phyloP scores from a whole-genome alignment of 2,113 vertebrate species.

The Chascanopsetta lugubris region DNA sequence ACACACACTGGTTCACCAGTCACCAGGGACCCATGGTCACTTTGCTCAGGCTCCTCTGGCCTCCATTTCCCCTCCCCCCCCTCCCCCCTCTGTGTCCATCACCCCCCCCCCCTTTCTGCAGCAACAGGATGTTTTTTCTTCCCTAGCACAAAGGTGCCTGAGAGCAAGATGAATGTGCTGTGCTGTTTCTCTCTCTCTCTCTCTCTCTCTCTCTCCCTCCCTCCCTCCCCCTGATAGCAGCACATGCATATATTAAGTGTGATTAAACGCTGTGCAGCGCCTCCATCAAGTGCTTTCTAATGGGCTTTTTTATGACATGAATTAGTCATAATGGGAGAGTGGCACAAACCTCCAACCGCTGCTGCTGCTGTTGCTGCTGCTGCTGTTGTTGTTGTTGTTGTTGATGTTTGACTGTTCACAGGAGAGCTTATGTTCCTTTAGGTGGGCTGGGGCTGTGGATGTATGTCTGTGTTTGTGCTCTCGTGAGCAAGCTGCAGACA shows the following conservation, averaged over 20 bases:
- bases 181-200: conserved; percentile 29
- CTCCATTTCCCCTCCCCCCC: conserved; percentile 16
- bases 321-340: conserved; percentile 81
- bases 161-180: conserved; percentile 74
- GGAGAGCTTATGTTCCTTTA: conserved; percentile 61
- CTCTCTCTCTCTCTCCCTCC: conserved; percentile 15
- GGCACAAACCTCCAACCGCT: conserved; percentile 69
- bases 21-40: conserved; percentile 37
- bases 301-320: conserved; percentile 83
- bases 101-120: conserved; percentile 39
- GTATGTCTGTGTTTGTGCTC: conserved; percentile 46
- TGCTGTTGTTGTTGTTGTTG: conserved; percentile 69
- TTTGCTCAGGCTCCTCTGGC: conserved; percentile 36
- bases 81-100: background rate
- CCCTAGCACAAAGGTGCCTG: conserved; percentile 68
- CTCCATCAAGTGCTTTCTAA: conserved; percentile 83
- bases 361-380: no score
- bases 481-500: conserved; percentile 38
- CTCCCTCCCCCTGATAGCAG: conserved; percentile 62
- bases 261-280: conserved; percentile 81
- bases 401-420: conserved; percentile 69
- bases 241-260: conserved; percentile 83
- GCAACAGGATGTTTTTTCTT: conserved; percentile 66
- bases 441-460: conserved; percentile 54
- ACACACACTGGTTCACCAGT: conserved; percentile 32